phyloP scores from a whole-genome alignment of 2,888 invertebrate species.

The Mythimna vitellina region DNA sequence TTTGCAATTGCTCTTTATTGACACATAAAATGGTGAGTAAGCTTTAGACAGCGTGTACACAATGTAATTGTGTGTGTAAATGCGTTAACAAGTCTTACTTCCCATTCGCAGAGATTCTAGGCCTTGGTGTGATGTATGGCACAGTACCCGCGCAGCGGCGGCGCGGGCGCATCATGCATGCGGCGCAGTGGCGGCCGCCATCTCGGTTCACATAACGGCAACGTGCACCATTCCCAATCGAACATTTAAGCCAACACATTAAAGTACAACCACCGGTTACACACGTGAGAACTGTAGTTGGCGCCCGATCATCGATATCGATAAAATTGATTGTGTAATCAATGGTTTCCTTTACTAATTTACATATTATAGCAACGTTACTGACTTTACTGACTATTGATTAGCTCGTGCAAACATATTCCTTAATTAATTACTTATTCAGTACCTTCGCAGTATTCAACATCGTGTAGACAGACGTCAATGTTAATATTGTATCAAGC shows the following conservation, averaged over 20 bases:
- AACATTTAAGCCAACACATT: slow-evolving; percentile 39
- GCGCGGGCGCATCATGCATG: slow-evolving; percentile 40
- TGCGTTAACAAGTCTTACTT: slow-evolving; percentile 79
- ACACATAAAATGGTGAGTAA: slow-evolving; percentile 68
- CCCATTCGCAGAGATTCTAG: slow-evolving; percentile 79
- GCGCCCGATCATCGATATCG: slow-evolving; percentile 3
- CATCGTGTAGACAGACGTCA: slow-evolving; percentile 7
- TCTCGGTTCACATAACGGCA: slow-evolving; percentile 57
- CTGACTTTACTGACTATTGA: slow-evolving; percentile 26
- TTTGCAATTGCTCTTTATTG: slow-evolving; percentile 61
- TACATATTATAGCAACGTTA: slow-evolving; percentile 33
- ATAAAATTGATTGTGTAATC: slow-evolving; percentile 25
- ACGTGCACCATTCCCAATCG: slow-evolving; percentile 45
- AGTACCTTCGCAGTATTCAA: slow-evolving; percentile 13
- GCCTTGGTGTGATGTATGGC: slow-evolving; percentile 71
- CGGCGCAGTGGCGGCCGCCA: slow-evolving; percentile 23
- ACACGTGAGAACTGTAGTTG: slow-evolving; percentile 23
- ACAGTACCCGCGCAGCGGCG: slow-evolving; percentile 29
- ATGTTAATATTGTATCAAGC: slow-evolving; percentile 5
- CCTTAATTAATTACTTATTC: slow-evolving; percentile 27
- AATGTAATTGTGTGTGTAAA: slow-evolving; percentile 64
- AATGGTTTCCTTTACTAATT: slow-evolving; percentile 34
- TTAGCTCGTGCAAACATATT: slow-evolving; percentile 37
- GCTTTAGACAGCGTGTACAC: slow-evolving; percentile 67
- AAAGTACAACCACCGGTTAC: slow-evolving; percentile 32